A percentile compares a stretch with the other conserved stretches of the same genome.
Conservation (phyloP, 1,140 invertebrate genomes). For the Drosophila lacertosa region DNA sequence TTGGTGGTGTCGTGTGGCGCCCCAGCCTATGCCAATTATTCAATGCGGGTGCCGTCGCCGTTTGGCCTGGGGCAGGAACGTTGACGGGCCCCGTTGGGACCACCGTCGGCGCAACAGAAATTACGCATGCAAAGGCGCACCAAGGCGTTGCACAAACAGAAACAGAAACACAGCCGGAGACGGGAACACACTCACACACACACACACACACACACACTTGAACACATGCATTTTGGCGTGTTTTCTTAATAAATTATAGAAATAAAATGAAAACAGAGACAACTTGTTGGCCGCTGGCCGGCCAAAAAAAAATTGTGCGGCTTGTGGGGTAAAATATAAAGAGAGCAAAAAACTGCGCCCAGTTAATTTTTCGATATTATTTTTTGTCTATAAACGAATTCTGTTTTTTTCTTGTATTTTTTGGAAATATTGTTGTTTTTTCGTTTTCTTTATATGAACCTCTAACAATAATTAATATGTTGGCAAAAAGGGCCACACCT, state of each 20-base stretch:
- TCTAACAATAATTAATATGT: slow-evolving; percentile 70
- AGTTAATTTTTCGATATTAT: slow-evolving; percentile 24
- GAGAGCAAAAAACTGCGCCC: slow-evolving; percentile 28
- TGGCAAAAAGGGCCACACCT: slow-evolving; percentile 75
- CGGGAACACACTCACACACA: slow-evolving; percentile 2
- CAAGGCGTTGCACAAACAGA: slow-evolving; percentile 69
- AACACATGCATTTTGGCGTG: slow-evolving; percentile 59
- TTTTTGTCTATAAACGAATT: slow-evolving; percentile 23
- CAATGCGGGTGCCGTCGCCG: slow-evolving; percentile 74
- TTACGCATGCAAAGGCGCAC: slow-evolving; percentile 75
- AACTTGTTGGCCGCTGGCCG: slow-evolving; percentile 55
- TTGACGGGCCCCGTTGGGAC: slow-evolving; percentile 43
- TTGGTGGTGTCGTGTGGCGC: slow-evolving; percentile 63
- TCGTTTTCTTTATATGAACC: slow-evolving; percentile 26
- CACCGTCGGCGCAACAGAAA: slow-evolving; percentile 60
- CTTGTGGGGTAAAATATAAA: slow-evolving; percentile 6
- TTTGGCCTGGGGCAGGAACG: slow-evolving; percentile 17
- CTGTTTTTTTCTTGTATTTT: slow-evolving; percentile 4
- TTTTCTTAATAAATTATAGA: slow-evolving; percentile 68
- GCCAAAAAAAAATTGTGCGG: slow-evolving; percentile 30
- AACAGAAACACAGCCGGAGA: neutral
- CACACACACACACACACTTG: slow-evolving; percentile 43
- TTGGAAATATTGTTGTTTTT: slow-evolving; percentile 16
- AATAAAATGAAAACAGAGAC: slow-evolving; percentile 38
- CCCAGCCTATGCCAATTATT: slow-evolving; percentile 80